Conservation (phyloP, 2,888 invertebrate genomes). For the Rotaria magnacalcarata region DNA sequence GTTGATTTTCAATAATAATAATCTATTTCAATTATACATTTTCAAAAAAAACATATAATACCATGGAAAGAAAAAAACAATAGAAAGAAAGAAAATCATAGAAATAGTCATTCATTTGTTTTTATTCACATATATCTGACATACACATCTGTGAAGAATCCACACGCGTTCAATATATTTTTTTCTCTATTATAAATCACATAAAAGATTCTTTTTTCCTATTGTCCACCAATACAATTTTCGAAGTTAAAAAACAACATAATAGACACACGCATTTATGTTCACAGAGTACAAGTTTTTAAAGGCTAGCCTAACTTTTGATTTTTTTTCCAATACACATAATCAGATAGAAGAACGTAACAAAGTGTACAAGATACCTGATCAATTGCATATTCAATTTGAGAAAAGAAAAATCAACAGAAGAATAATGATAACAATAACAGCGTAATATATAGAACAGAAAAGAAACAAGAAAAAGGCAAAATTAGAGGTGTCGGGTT, state of each 20-base stretch:
- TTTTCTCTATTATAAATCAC: no score
- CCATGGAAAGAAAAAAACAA: no score
- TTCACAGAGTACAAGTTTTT: conserved; percentile 5
- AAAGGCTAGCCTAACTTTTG: background rate
- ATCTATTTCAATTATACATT: no score
- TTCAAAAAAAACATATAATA: no score
- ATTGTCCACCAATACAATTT: background rate
- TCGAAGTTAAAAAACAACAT: background rate
- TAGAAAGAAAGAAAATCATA: no score
- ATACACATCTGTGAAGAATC: background rate
- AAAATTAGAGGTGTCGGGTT: background rate
- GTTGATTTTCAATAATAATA: no score
- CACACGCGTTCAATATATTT: background rate
- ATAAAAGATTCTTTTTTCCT: background rate
- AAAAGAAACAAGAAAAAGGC: background rate
- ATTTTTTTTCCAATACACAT: background rate
- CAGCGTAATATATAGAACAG: no score
- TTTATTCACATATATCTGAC: conserved; percentile 19
- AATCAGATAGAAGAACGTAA: background rate
- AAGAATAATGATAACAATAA: no score
- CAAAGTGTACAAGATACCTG: background rate
- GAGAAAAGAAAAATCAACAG: no score
- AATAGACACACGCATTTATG: background rate
- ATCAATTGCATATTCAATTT: background rate
- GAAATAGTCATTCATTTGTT: background rate